A percentile compares a stretch with the other conserved stretches of the same genome.
Evolutionary conservation across 2,888 invertebrate genomes (phyloP).

Genomic region (Cremastinae sp.): DNA sequence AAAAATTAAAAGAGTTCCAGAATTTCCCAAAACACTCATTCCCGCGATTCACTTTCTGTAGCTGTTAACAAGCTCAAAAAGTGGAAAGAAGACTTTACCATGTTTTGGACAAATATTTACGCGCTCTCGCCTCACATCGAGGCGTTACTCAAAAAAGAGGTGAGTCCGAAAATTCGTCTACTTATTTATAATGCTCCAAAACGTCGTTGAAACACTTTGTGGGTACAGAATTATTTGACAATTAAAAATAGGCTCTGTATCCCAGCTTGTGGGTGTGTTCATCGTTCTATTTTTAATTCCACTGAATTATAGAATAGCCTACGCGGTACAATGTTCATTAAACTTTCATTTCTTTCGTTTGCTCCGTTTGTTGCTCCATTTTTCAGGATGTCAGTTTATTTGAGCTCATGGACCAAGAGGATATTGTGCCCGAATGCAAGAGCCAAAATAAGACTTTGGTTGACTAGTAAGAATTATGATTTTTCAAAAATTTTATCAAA

Average conservation of each 20-base stretch:
- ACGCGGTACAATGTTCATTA: background rate
- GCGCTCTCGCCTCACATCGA: slow-evolving; percentile 88
- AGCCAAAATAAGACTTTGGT: slow-evolving; percentile 94
- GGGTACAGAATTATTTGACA: slow-evolving; percentile 34
- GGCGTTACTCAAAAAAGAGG: slow-evolving; percentile 89
- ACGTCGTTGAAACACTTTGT: too few species aligned
- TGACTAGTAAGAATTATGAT: slow-evolving; percentile 89
- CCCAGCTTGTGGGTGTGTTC: background rate
- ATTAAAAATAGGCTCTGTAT: too few species aligned
- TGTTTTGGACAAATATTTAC: slow-evolving; percentile 93
- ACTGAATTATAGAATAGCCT: background rate
- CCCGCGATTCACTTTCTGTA: slow-evolving; percentile 49
- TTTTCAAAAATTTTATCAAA: too few species aligned
- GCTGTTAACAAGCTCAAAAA: slow-evolving; percentile 57
- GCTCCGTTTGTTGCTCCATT: slow-evolving; percentile 68
- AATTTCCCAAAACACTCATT: slow-evolving; percentile 51
- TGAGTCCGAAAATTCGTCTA: slow-evolving; percentile 74
- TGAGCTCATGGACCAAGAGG: slow-evolving; percentile 96
- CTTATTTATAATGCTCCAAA: too few species aligned
- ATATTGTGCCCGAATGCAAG: slow-evolving; percentile 97
- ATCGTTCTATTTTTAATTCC: background rate
- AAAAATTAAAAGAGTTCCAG: slow-evolving; percentile 29
- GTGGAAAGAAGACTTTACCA: slow-evolving; percentile 78
- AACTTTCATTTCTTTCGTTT: background rate
- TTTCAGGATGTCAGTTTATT: slow-evolving; percentile 93